Evolutionary conservation across 2,113 vertebrate genomes (phyloP).

Genomic region (Apteryx mantelli): DNA sequence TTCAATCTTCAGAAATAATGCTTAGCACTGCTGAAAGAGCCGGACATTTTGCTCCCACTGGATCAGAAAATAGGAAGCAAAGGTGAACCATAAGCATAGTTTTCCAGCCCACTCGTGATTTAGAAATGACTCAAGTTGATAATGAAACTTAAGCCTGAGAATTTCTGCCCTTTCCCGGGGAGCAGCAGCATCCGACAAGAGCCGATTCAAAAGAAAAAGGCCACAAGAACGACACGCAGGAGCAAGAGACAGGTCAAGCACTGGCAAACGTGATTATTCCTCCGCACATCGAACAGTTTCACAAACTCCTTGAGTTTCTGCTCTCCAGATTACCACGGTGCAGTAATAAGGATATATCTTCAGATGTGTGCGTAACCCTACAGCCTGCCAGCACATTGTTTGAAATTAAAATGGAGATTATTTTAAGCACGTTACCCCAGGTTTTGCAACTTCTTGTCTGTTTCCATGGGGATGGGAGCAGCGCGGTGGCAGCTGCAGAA

Average conservation of each 20-base stretch:
- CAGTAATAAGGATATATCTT: neutral
- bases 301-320: fast-evolving
- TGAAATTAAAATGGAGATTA: neutral
- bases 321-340: fast-evolving
- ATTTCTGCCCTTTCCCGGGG: neutral
- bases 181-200: neutral
- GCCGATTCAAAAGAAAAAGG: neutral
- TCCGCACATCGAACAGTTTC: neutral
- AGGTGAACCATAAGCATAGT: neutral
- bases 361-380: neutral
- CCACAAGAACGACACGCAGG: neutral
- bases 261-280: fast-evolving
- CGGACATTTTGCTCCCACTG: fast-evolving
- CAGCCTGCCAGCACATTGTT: neutral
- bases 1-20: fast-evolving
- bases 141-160: neutral
- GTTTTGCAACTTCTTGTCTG: neutral
- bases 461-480: slow-evolving; percentile 22
- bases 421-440: neutral
- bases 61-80: fast-evolving
- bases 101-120: neutral
- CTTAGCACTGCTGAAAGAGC: fast-evolving
- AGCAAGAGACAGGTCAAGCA: neutral
- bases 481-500: neutral
- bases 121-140: fast-evolving